phyloP scores from a whole-genome alignment of 2,113 vertebrate genomes.

The Halcyon senegalensis region DNA sequence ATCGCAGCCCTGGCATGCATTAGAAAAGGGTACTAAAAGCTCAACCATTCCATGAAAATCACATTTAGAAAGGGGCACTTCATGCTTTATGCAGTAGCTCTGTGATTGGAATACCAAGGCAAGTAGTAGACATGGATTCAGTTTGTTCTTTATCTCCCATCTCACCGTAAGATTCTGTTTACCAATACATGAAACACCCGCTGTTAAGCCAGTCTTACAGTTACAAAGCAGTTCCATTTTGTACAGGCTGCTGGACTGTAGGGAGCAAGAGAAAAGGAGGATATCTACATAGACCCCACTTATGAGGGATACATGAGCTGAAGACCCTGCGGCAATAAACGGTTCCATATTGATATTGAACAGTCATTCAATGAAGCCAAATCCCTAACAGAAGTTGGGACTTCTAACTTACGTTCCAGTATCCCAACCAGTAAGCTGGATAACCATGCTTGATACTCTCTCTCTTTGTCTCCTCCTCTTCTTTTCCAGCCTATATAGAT shows the following conservation, averaged over 20 bases:
- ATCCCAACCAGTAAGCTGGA: neutral
- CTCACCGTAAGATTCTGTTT: neutral
- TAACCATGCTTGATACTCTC: neutral
- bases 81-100: neutral
- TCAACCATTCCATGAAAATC: neutral
- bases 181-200: neutral
- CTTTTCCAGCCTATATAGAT: neutral
- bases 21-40: neutral
- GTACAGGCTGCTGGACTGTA: neutral
- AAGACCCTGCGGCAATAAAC: neutral
- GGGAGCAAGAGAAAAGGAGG: neutral
- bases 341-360: neutral
- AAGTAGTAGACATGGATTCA: neutral
- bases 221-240: neutral
- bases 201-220: neutral
- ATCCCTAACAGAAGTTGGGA: neutral
- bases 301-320: neutral
- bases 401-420: neutral
- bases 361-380: neutral
- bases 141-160: neutral
- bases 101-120: neutral
- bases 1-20: neutral
- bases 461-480: neutral
- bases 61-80: neutral
- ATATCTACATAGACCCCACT: neutral